These are phyloP conservation scores for Podocnemis expansa DNA, from an alignment of 2,113 vertebrate species.

Conservation along the genomic window DNA sequence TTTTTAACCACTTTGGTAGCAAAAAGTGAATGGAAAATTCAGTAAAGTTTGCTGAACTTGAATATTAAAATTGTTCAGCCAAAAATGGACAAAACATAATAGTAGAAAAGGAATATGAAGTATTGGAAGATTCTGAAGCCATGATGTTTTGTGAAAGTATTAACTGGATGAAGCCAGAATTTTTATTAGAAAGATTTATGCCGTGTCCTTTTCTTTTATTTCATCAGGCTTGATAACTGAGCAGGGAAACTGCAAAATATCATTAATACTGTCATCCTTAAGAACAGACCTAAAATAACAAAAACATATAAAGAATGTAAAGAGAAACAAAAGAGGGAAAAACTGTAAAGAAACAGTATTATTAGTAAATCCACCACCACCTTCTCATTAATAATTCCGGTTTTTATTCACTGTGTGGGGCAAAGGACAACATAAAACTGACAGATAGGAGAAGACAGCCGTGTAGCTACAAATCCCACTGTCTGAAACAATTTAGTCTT, in stretches of 20 bases:
- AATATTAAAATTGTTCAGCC: background rate
- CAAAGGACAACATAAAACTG: background rate
- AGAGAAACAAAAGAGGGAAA: background rate
- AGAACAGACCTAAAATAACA: background rate
- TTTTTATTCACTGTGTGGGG: background rate
- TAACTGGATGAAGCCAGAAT: background rate
- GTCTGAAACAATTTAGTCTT: background rate
- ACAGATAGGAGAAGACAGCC: background rate
- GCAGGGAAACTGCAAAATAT: background rate
- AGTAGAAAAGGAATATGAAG: background rate
- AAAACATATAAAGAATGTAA: background rate
- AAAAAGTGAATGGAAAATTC: background rate
- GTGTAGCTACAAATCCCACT: background rate
- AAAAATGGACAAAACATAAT: background rate
- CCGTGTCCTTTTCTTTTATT: background rate
- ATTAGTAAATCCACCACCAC: fast-evolving
- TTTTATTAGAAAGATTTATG: background rate
- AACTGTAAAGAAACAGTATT: fast-evolving
- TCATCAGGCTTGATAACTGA: background rate
- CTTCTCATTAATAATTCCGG: background rate
- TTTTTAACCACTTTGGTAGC: background rate
- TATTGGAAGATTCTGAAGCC: background rate
- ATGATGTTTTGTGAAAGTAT: background rate
- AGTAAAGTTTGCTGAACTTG: background rate
- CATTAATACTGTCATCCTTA: background rate